phyloP scores from a whole-genome alignment of 2,888 invertebrate genomes.

The Callimorpha dominula region DNA sequence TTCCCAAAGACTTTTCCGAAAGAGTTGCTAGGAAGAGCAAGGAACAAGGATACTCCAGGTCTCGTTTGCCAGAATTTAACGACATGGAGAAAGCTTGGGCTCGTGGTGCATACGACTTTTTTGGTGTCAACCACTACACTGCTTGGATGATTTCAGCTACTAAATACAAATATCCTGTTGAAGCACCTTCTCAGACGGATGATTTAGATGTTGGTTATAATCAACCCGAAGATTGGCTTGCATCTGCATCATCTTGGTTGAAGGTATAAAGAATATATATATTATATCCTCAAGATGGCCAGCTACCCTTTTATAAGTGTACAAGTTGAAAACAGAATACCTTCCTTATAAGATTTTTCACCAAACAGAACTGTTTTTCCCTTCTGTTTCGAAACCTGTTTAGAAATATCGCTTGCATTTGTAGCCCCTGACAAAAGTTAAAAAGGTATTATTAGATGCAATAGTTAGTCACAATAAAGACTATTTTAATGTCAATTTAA shows the following conservation, averaged over 20 bases:
- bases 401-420: too few relatives aligned
- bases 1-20: constrained; percentile 79
- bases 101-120: constrained; percentile 68
- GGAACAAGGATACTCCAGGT: constrained; percentile 70
- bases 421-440: too few relatives aligned
- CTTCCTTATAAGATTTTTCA: too few relatives aligned
- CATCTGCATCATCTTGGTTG: constrained; percentile 66
- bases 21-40: constrained; percentile 73
- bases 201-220: constrained; percentile 57
- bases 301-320: background rate
- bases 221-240: constrained; percentile 59
- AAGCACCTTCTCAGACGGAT: constrained; percentile 59
- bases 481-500: too few relatives aligned
- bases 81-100: constrained; percentile 65
- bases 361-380: too few relatives aligned
- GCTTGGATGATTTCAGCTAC: constrained; percentile 64
- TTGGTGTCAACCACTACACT: constrained; percentile 90
- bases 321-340: background rate
- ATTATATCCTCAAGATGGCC: background rate
- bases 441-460: too few relatives aligned
- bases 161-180: constrained; percentile 40
- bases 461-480: too few relatives aligned
- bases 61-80: constrained; percentile 78
- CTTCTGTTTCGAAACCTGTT: too few relatives aligned
- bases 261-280: constrained; percentile 50